These are phyloP conservation scores for Rhinatrema bivittatum DNA, from an alignment of 2,797 vertebrate species.

Conservation along the genomic window DNA sequence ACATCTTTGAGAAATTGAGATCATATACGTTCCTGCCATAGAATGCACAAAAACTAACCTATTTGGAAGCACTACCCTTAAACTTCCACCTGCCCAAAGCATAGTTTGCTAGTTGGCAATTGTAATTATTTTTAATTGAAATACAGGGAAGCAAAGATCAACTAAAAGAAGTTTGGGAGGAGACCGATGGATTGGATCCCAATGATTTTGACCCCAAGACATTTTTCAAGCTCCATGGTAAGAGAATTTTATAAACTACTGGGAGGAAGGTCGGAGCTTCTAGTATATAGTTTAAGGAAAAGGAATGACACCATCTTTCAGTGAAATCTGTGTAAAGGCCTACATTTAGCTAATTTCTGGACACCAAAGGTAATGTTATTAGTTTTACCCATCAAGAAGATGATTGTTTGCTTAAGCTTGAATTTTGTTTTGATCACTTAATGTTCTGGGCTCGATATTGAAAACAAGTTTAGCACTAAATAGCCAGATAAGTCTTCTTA, in stretches of 20 bases:
- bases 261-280: background rate
- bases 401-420: no score
- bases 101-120: no score
- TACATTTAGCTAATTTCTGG: background rate
- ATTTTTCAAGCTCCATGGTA: conserved; percentile 96
- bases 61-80: no score
- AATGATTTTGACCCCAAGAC: conserved; percentile 95
- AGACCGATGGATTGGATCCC: conserved; percentile 90
- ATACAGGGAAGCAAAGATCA: conserved; percentile 92
- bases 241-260: conserved; percentile 21
- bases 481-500: no score
- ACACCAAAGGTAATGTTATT: no score
- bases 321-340: background rate
- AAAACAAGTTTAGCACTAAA: no score
- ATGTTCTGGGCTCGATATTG: no score
- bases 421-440: no score
- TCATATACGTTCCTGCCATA: no score
- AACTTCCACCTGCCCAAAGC: no score
- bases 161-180: conserved; percentile 96
- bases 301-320: background rate
- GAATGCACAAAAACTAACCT: no score
- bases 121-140: conserved; percentile 22
- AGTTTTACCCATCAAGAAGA: background rate
- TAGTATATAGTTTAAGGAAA: background rate
- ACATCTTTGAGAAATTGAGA: no score